These are phyloP conservation scores for Lithophane semibrunnea DNA, from an alignment of 2,888 invertebrate genomes.

Conservation along the genomic window DNA sequence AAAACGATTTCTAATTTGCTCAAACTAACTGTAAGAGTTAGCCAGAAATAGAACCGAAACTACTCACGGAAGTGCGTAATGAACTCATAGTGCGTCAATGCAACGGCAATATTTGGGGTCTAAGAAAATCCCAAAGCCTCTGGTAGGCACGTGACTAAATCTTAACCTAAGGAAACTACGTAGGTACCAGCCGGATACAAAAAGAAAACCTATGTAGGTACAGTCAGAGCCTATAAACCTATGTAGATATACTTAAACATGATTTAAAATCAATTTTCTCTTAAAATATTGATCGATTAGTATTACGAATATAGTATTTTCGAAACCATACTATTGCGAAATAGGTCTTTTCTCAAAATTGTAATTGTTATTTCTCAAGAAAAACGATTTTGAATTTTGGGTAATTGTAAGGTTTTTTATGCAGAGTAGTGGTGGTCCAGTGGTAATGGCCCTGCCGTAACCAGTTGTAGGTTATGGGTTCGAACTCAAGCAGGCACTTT, in stretches of 20 bases:
- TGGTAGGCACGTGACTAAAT: conserved; percentile 10
- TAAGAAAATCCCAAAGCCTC: conserved; percentile 30
- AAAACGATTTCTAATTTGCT: conserved; percentile 14
- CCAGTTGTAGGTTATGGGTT: too few species aligned
- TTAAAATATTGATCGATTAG: background rate
- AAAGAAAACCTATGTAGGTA: conserved; percentile 15
- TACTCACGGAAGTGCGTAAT: conserved; percentile 11
- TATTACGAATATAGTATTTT: background rate
- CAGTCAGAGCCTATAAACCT: background rate
- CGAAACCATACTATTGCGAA: background rate
- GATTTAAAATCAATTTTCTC: too few species aligned
- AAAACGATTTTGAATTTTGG: background rate
- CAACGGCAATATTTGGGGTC: conserved; percentile 22
- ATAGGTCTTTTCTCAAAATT: background rate
- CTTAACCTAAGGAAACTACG: conserved; percentile 21
- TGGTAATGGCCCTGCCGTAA: too few species aligned
- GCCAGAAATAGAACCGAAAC: background rate
- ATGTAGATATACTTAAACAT: background rate
- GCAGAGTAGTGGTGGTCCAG: too few species aligned
- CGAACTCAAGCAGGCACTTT: too few species aligned
- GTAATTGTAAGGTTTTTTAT: background rate
- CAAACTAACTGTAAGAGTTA: conserved; percentile 18
- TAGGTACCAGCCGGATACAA: conserved; percentile 19
- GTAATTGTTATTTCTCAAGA: background rate
- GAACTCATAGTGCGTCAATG: conserved; percentile 8